Conservation (phyloP, 1,140 invertebrate species). For the Magallana angulata region DNA sequence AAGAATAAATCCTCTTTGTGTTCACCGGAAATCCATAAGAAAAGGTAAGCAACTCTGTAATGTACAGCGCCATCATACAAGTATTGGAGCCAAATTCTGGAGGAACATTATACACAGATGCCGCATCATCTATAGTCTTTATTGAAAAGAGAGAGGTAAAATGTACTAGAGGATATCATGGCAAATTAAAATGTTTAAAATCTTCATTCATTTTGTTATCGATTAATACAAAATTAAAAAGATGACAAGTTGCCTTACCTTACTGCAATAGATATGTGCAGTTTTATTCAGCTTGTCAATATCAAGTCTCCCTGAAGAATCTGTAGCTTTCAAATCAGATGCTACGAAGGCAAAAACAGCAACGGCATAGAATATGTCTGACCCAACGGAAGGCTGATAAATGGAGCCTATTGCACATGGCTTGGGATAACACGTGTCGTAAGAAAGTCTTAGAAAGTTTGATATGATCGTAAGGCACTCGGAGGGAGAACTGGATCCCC, state of each 20-base stretch:
- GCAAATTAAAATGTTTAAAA: too few relatives aligned
- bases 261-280: slow-evolving; percentile 62
- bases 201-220: too few relatives aligned
- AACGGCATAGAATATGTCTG: slow-evolving; percentile 71
- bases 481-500: slow-evolving; percentile 64
- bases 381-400: slow-evolving; percentile 71
- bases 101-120: slow-evolving; percentile 41
- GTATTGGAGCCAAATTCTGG: slow-evolving; percentile 63
- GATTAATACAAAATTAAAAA: background rate
- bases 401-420: slow-evolving; percentile 73
- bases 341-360: slow-evolving; percentile 70
- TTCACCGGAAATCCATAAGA: slow-evolving; percentile 63
- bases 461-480: slow-evolving; percentile 67
- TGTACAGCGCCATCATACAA: slow-evolving; percentile 69
- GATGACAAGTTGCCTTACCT: slow-evolving; percentile 54
- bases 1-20: slow-evolving; percentile 48
- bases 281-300: slow-evolving; percentile 61
- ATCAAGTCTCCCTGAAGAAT: slow-evolving; percentile 58
- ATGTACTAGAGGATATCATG: too few relatives aligned
- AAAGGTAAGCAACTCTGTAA: slow-evolving; percentile 61
- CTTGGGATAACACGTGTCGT: slow-evolving; percentile 70
- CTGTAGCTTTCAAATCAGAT: slow-evolving; percentile 61
- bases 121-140: slow-evolving; percentile 59
- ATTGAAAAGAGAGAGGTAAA: slow-evolving; percentile 28
- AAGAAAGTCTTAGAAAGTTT: slow-evolving; percentile 62